Percentiles rank a stretch among this genome's conserved stretches.
Evolutionary conservation across 2,113 vertebrate species (phyloP).

Genomic region (Corvus hawaiiensis): DNA sequence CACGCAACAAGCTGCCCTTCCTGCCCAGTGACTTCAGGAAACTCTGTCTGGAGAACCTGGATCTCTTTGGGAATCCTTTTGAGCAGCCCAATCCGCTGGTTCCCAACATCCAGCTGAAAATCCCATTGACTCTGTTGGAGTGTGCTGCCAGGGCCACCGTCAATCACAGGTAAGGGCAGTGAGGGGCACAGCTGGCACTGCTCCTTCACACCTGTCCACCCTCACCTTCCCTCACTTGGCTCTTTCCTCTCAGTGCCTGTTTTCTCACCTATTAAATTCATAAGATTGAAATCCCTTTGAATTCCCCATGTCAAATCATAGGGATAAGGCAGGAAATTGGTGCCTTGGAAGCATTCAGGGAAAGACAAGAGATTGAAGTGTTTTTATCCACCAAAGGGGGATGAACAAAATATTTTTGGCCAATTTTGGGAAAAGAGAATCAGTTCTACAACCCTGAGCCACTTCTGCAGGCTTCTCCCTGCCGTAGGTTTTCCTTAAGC

Average conservation of each 20-base stretch:
- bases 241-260: neutral
- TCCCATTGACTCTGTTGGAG: constrained; percentile 84
- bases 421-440: neutral
- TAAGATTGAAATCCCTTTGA: neutral
- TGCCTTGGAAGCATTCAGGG: neutral
- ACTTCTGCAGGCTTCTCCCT: neutral
- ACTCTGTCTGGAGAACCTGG: constrained; percentile 87
- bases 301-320: neutral
- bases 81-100: constrained; percentile 79
- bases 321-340: neutral
- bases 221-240: neutral
- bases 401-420: neutral
- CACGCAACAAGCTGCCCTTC: constrained; percentile 86
- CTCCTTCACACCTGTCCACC: rapidly evolving
- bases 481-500: neutral
- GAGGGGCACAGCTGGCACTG: rapidly evolving
- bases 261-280: rapidly evolving
- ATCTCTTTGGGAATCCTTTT: constrained; percentile 92
- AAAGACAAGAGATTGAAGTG: neutral
- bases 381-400: neutral
- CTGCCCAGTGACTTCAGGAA: constrained; percentile 86
- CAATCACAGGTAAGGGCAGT: constrained; percentile 77
- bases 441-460: neutral
- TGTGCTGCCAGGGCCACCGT: constrained; percentile 77
- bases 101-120: constrained; percentile 82